These are phyloP conservation scores for Epinotia bilunana DNA, from an alignment of 2,888 invertebrate species.

Conservation along the genomic window DNA sequence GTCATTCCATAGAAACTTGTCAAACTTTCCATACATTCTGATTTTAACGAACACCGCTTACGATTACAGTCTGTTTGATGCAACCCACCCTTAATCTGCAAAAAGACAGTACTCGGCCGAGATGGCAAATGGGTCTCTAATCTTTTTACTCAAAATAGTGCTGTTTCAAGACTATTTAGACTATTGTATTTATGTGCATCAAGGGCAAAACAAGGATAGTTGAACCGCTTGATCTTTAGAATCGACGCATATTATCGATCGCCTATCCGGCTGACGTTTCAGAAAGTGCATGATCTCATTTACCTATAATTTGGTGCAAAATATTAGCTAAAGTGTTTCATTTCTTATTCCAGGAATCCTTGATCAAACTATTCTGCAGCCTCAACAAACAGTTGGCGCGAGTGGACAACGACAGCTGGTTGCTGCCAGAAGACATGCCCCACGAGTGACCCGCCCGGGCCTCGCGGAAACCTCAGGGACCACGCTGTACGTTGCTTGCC, in stretches of 20 bases:
- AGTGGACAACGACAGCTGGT: conserved; percentile 82
- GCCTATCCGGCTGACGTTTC: not conserved
- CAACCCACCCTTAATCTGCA: too few relatives aligned
- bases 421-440: conserved; percentile 77
- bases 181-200: too few relatives aligned
- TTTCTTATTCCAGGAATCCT: conserved; percentile 83
- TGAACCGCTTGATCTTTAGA: not conserved
- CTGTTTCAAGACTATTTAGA: too few relatives aligned
- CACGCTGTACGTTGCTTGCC: conserved; percentile 33
- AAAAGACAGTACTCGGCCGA: too few relatives aligned
- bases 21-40: too few relatives aligned
- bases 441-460: conserved; percentile 68
- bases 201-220: not conserved
- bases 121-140: too few relatives aligned
- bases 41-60: too few relatives aligned
- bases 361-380: conserved; percentile 87
- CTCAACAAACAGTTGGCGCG: conserved; percentile 87
- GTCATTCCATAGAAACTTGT: too few relatives aligned
- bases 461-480: conserved; percentile 30
- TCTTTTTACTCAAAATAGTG: too few relatives aligned
- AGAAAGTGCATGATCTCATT: not conserved
- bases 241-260: not conserved
- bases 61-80: too few relatives aligned
- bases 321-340: not conserved
- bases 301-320: not conserved